Evolutionary conservation across 2,797 vertebrate genomes (phyloP).

Genomic region (Callimico goeldii): DNA sequence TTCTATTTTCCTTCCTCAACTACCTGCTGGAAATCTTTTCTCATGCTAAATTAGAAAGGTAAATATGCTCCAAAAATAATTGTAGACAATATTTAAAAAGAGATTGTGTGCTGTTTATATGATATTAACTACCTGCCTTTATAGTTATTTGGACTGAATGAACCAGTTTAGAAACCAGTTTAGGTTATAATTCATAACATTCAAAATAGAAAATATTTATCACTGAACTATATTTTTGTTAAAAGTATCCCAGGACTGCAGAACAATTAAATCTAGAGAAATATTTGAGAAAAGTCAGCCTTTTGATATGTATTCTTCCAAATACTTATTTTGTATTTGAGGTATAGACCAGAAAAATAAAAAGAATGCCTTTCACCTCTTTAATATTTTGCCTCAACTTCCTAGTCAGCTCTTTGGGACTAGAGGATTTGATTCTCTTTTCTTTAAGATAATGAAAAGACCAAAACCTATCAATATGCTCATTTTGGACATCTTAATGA

Average conservation of each 20-base stretch:
- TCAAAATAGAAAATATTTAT: not conserved
- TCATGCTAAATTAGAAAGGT: not conserved
- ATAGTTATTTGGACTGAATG: constrained; percentile 12
- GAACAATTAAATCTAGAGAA: not conserved
- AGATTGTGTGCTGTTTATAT: not conserved
- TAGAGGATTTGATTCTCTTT: not conserved
- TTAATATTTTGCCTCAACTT: not conserved
- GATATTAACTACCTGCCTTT: not conserved
- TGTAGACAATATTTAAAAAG: not conserved
- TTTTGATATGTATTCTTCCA: not conserved
- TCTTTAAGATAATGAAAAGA: not conserved
- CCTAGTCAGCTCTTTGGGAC: not conserved
- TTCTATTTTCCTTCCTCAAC: constrained; percentile 25
- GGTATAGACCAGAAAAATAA: not conserved
- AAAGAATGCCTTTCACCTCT: not conserved
- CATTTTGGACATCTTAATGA: not conserved
- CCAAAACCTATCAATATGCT: not conserved
- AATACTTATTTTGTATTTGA: not conserved
- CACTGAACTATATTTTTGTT: not conserved
- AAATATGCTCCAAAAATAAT: constrained; percentile 14
- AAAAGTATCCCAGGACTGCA: not conserved
- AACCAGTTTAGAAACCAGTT: not conserved
- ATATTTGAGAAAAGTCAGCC: not conserved
- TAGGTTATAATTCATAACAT: not conserved
- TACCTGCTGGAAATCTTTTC: constrained; percentile 8